phyloP scores from a whole-genome alignment of 2,113 vertebrate genomes.

The Porphyrio hochstetteri region DNA sequence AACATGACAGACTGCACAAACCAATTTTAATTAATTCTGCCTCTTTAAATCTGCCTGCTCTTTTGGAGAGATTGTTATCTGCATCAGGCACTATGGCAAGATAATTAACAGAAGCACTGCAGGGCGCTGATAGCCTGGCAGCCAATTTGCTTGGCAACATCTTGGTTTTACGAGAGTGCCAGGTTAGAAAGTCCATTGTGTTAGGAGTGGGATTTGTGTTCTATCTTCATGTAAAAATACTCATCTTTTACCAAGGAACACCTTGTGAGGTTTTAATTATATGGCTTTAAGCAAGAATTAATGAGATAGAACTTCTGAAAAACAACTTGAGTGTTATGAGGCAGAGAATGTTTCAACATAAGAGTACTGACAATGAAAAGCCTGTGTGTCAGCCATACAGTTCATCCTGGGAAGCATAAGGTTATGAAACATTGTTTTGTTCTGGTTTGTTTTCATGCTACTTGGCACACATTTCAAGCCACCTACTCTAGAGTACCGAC shows the following conservation, averaged over 20 bases:
- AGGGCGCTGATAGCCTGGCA: slow-evolving; percentile 45
- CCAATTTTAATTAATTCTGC: slow-evolving; percentile 83
- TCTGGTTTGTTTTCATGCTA: not conserved
- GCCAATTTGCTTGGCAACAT: slow-evolving; percentile 37
- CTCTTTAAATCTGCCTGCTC: slow-evolving; percentile 72
- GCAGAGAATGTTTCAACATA: not conserved
- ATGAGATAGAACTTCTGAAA: slow-evolving; percentile 18
- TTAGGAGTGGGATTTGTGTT: not conserved
- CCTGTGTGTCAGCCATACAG: not conserved
- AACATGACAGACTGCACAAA: slow-evolving; percentile 63
- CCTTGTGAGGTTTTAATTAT: slow-evolving; percentile 19
- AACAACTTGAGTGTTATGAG: not conserved
- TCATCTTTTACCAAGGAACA: not conserved
- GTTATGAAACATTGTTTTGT: not conserved
- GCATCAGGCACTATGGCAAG: slow-evolving; percentile 47
- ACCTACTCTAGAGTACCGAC: not conserved
- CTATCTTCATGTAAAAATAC: not conserved
- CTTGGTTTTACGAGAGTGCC: not conserved
- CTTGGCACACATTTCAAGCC: not conserved
- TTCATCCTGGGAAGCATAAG: not conserved
- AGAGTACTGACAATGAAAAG: not conserved
- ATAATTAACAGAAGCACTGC: slow-evolving; percentile 73
- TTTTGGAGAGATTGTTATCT: slow-evolving; percentile 75
- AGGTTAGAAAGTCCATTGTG: slow-evolving; percentile 31
- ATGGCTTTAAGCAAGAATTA: slow-evolving; percentile 34